These are phyloP conservation scores for Anthophora plumipes DNA, from an alignment of 2,888 invertebrate species.

Conservation along the genomic window DNA sequence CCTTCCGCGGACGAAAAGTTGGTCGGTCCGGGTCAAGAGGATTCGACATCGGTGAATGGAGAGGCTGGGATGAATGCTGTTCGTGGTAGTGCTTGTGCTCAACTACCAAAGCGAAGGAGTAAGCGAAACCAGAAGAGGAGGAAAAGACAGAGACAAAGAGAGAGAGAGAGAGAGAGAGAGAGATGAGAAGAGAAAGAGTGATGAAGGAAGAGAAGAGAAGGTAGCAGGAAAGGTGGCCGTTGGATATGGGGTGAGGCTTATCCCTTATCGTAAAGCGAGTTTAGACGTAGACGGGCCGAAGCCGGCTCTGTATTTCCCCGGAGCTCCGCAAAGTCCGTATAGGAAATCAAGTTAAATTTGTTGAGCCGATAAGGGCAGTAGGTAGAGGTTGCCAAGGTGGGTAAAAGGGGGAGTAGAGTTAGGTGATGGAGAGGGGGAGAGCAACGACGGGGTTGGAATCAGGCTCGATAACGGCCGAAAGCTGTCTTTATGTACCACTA, in stretches of 20 bases:
- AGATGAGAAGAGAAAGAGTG: not conserved
- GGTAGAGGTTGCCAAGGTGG: conserved; percentile 41
- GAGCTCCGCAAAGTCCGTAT: conserved; percentile 80
- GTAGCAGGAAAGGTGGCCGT: conserved; percentile 39
- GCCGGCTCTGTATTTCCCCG: conserved; percentile 78
- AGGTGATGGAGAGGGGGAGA: conserved; percentile 37
- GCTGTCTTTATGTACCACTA: conserved; percentile 69
- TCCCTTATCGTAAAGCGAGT: conserved; percentile 81
- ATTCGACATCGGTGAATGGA: conserved; percentile 67
- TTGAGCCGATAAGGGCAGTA: conserved; percentile 80
- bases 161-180: not conserved
- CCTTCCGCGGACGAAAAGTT: conserved; percentile 54
- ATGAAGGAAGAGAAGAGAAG: not conserved
- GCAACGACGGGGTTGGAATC: conserved; percentile 52
- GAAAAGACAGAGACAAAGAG: not conserved
- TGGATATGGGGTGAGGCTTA: conserved; percentile 71
- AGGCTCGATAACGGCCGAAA: conserved; percentile 73
- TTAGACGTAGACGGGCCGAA: conserved; percentile 77
- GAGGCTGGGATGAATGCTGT: conserved; percentile 26
- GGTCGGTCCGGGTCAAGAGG: conserved; percentile 69
- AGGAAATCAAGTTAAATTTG: conserved; percentile 83
- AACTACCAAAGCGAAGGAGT: conserved; percentile 13
- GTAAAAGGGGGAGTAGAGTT: conserved; percentile 21
- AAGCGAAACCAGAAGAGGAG: no score
- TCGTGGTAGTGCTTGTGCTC: conserved; percentile 38